Evolutionary conservation across 2,797 vertebrate species (phyloP), one percentile per base, ranked within the genome.

Genomic region (Staurois parvus): DNA sequence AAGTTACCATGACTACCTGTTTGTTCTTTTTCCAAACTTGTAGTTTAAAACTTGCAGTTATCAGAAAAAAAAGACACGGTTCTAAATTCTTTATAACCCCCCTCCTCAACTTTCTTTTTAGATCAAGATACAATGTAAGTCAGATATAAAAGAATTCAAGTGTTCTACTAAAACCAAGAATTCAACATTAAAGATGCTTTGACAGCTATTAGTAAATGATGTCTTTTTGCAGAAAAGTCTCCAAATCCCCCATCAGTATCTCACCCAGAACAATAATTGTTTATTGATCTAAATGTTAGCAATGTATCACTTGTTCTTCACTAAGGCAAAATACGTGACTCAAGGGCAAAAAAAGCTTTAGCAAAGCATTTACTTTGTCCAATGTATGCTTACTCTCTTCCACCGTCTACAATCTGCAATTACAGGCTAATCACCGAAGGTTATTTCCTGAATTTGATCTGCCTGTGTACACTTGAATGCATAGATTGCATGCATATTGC

Each of bases 211-310:
- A 75, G 88, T 91, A 92, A 93, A 91, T 73, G 91, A 90, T 70
- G 42, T 79, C 59, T 93, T 82, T 93, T 92, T 90, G 87, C 88
- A 90, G 84, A 87, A 91, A 93, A 91, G 84, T 90, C 84, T 92
- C 86, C 87, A 94, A 93, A 93, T 91, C 88, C 89, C 89, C 68
- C 90, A 91, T 91, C 89, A 92, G 87, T 90, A 87, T 89, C 90
- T 93, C 90, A 91, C 90, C 90, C 92, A 91, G 89, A 93, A 91
- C 89, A 94, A 93, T 94, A 95, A 94, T 93, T 94, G 89, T 94
- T 93, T 93, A 93, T 93, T 92, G 91, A 93, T 93, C 90, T 87
- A 81, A 90, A 83, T 72, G 84, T 89, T 95, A 94, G 92, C 91
- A 92, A 93, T 89, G 88, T 93, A 94, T 94, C 0, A 80, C 88